These are phyloP conservation scores for Caerostris extrusa DNA, from an alignment of 1,140 invertebrate species.

Conservation along the genomic window DNA sequence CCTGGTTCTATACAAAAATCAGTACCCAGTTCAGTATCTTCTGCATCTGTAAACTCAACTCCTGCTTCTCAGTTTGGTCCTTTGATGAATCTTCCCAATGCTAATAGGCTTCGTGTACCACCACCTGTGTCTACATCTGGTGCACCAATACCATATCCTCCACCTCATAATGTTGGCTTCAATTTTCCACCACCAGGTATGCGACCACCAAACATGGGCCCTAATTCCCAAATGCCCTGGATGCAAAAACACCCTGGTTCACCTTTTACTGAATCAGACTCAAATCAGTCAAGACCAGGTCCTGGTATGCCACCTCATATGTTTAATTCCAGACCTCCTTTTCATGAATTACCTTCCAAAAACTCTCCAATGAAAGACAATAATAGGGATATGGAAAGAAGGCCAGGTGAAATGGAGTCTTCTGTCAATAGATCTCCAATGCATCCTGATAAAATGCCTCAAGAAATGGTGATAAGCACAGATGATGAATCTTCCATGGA, in stretches of 20 bases:
- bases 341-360: slow-evolving; percentile 13
- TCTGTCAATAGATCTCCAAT: slow-evolving; percentile 14
- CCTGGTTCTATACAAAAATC: slow-evolving; percentile 34
- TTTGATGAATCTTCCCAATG: slow-evolving; percentile 7
- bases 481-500: slow-evolving; percentile 75
- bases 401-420: slow-evolving; percentile 28
- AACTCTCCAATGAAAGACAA: slow-evolving; percentile 33
- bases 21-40: neutral
- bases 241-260: slow-evolving; percentile 39
- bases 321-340: slow-evolving; percentile 32
- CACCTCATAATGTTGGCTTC: slow-evolving; percentile 52
- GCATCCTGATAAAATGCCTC: slow-evolving; percentile 55
- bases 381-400: neutral
- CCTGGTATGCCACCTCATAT: slow-evolving; percentile 46
- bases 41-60: neutral
- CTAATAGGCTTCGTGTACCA: slow-evolving; percentile 31
- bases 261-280: slow-evolving; percentile 43
- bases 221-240: slow-evolving; percentile 57
- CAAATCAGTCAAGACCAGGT: neutral
- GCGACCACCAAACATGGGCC: slow-evolving; percentile 29
- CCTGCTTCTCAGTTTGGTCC: slow-evolving; percentile 35
- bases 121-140: slow-evolving; percentile 63
- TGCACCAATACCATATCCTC: slow-evolving; percentile 66
- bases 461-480: slow-evolving; percentile 71
- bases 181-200: slow-evolving; percentile 67